phyloP scores from a whole-genome alignment of 2,888 invertebrate species.

The Drosophila phalerata region DNA sequence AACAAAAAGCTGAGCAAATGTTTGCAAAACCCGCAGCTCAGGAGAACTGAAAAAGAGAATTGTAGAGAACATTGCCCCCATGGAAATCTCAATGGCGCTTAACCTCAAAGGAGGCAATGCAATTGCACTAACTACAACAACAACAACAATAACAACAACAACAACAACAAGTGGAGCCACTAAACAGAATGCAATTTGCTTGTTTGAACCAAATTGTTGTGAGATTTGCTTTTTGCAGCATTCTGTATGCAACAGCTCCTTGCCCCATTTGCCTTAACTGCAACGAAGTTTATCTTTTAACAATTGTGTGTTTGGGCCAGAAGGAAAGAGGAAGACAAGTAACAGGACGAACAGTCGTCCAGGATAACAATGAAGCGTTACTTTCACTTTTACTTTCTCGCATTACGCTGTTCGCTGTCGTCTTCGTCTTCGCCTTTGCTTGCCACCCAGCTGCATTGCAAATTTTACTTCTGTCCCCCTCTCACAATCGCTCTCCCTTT shows the following conservation, averaged over 20 bases:
- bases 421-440: conserved; percentile 35
- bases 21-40: conserved; percentile 37
- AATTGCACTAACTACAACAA: conserved; percentile 19
- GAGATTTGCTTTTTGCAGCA: conserved; percentile 76
- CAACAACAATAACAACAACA: conserved; percentile 22
- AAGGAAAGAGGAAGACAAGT: conserved; percentile 32
- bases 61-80: conserved; percentile 36
- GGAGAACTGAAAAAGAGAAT: conserved; percentile 5
- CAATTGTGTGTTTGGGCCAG: conserved; percentile 53
- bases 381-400: conserved; percentile 47
- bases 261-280: conserved; percentile 3
- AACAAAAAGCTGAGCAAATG: conserved; percentile 45
- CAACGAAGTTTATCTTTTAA: conserved; percentile 59
- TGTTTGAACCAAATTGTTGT: conserved; percentile 82
- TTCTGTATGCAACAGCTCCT: conserved; percentile 24
- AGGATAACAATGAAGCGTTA: conserved; percentile 72
- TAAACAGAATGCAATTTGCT: conserved; percentile 82
- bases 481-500: not conserved
- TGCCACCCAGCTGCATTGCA: conserved; percentile 58
- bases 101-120: conserved; percentile 29
- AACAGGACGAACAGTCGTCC: conserved; percentile 47
- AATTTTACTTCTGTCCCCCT: conserved; percentile 43
- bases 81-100: conserved; percentile 70
- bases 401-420: conserved; percentile 5
- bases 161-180: conserved; percentile 53